phyloP scores from a whole-genome alignment of 2,797 vertebrate genomes.

The Aulostomus chinensis region DNA sequence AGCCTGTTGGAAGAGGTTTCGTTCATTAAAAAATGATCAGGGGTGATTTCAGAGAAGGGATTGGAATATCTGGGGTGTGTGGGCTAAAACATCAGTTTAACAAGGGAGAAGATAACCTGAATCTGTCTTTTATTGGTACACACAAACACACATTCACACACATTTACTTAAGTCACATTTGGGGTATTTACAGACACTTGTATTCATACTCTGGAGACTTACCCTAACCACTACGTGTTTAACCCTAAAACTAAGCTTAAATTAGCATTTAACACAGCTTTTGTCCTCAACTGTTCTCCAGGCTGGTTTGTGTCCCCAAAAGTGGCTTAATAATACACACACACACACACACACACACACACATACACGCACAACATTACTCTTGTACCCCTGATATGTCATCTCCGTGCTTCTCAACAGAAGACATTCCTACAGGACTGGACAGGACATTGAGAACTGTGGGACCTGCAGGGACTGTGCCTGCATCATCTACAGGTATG shows the following conservation, averaged over 20 bases:
- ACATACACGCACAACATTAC: constrained; percentile 15
- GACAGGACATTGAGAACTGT: constrained; percentile 90
- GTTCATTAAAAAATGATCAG: constrained; percentile 74
- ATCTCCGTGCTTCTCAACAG: constrained; percentile 75
- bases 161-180: neutral
- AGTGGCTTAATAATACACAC: too few relatives aligned
- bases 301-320: too few relatives aligned
- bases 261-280: too few relatives aligned
- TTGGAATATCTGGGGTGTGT: constrained; percentile 23
- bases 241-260: too few relatives aligned
- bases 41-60: constrained; percentile 53
- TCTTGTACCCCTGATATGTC: constrained; percentile 69
- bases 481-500: constrained; percentile 91
- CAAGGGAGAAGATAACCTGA: constrained; percentile 28
- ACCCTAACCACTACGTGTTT: too few relatives aligned
- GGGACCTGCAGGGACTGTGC: constrained; percentile 90
- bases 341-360: constrained; percentile 6
- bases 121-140: constrained; percentile 30
- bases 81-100: constrained; percentile 25
- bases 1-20: constrained; percentile 51
- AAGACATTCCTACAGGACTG: constrained; percentile 86
- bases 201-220: too few relatives aligned
- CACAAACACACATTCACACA: neutral
- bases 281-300: too few relatives aligned
- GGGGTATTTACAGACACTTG: too few relatives aligned